Conservation (phyloP, 2,113 vertebrate genomes). For the Hyperopisus bebe region DNA sequence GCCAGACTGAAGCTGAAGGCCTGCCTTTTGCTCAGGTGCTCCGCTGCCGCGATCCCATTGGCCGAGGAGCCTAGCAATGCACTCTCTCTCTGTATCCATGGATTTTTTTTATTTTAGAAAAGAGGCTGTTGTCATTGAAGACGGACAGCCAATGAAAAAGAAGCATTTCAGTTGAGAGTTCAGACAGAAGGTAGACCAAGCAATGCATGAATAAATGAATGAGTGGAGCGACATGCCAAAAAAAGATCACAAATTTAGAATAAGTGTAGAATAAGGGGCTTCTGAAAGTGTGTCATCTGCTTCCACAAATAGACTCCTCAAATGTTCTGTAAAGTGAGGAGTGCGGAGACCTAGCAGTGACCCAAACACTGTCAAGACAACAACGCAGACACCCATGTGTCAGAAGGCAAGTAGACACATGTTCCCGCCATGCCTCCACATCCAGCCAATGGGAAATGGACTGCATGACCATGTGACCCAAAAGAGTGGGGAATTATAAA, state of each 20-base stretch:
- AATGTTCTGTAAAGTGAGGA: neutral
- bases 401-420: neutral
- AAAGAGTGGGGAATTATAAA: neutral
- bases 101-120: conserved; percentile 44
- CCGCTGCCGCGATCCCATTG: conserved; percentile 58
- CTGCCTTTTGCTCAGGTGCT: conserved; percentile 38
- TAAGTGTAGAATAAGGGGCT: neutral
- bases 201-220: conserved; percentile 64
- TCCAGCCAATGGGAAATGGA: conserved; percentile 16
- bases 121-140: conserved; percentile 63
- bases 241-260: conserved; percentile 15
- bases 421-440: conserved; percentile 48
- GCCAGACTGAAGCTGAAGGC: neutral
- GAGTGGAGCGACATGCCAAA: conserved; percentile 63
- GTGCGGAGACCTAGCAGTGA: neutral
- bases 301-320: conserved; percentile 27
- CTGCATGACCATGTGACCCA: neutral
- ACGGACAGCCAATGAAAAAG: conserved; percentile 54
- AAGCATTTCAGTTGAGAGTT: conserved; percentile 34
- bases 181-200: conserved; percentile 58
- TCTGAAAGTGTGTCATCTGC: neutral
- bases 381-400: neutral
- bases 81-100: conserved; percentile 67
- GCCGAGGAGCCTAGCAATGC: conserved; percentile 33
- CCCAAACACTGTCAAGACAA: neutral